Base-by-base conservation (phyloP, 2,888 invertebrate genomes). In the Trisateles emortualis region DNA sequence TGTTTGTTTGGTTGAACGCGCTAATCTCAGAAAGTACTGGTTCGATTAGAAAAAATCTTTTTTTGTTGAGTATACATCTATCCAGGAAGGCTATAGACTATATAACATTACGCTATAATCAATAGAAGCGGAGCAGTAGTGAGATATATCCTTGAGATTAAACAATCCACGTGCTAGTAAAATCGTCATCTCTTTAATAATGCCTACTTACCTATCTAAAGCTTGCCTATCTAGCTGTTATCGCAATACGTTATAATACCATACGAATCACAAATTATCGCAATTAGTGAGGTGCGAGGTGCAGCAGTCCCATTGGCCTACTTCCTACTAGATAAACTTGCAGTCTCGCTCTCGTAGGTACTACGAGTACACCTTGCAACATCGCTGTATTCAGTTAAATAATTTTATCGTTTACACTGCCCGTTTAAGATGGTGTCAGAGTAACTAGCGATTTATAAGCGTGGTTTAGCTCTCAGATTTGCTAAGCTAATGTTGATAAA, bases 261-360 rank as follows among this genome's bases (percentile, higher is more conserved):
- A 35, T 59, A 47, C 54, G 41, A 48, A 48, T 32, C 24, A 49
- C 19, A 41, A 52, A 60, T 64, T 56, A 65, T 53, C 41, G 47
- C 60, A 64, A 60, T 59, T 45, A 64, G 39, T 30, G 11, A n/a
- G 14, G 26, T 10, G 35, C 33, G 14, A 48, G 49, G 17, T 17
- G 32, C 17, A 48, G 5, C 42, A 48, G 56, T 41, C 53, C 53
- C 13, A 51, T 39, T 36, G 44, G 48, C 19, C 54, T 53, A 57
- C 33, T 51, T 60, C 24, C 29, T 26, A 43, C 11, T 36, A 57
- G 64, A 64, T 64, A 64, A 64, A 64, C 53, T 59, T 38, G 30
- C 38, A 32, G 39, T 43, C 14, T 9, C 17, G n/a, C 22, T 13
- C 11, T 16, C n/a, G n/a, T n/a, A n/a, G n/a, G n/a, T n/a, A n/a